Conservation (phyloP, 2,888 invertebrate species). For the Agrochola circellaris region DNA sequence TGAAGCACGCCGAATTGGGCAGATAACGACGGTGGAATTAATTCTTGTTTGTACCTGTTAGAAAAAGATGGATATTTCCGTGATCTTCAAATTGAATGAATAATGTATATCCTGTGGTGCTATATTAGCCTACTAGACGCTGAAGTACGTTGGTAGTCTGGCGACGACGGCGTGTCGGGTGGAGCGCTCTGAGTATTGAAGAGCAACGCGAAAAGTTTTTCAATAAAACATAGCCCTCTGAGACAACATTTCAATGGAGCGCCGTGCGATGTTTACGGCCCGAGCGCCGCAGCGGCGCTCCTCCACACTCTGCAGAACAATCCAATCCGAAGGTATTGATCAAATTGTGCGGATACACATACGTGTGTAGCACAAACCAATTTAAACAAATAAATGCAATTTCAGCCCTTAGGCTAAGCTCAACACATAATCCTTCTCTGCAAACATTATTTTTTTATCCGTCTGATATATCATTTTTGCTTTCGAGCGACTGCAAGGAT, state of each 20-base stretch:
- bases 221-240: slow-evolving; percentile 88
- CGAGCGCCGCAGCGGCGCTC: slow-evolving; percentile 73
- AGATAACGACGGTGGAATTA: slow-evolving; percentile 74
- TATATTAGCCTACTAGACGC: slow-evolving; percentile 31
- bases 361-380: slow-evolving; percentile 55
- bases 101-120: slow-evolving; percentile 37
- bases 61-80: slow-evolving; percentile 63
- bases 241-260: slow-evolving; percentile 88
- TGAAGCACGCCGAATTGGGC: slow-evolving; percentile 75
- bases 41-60: slow-evolving; percentile 69
- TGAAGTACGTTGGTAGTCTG: slow-evolving; percentile 47
- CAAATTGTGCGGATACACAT: slow-evolving; percentile 75
- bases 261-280: slow-evolving; percentile 84
- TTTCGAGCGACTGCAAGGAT: slow-evolving; percentile 23
- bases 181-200: slow-evolving; percentile 71
- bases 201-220: slow-evolving; percentile 86
- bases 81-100: slow-evolving; percentile 58
- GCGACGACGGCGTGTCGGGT: slow-evolving; percentile 68
- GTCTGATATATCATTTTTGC: slow-evolving; percentile 32
- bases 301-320: slow-evolving; percentile 79
- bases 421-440: slow-evolving; percentile 37
- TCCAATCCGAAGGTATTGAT: slow-evolving; percentile 84
- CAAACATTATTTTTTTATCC: slow-evolving; percentile 23
- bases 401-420: slow-evolving; percentile 38
- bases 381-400: slow-evolving; percentile 64